Conservation (phyloP, 1,140 invertebrate species). For the Frieseomelitta varia region DNA sequence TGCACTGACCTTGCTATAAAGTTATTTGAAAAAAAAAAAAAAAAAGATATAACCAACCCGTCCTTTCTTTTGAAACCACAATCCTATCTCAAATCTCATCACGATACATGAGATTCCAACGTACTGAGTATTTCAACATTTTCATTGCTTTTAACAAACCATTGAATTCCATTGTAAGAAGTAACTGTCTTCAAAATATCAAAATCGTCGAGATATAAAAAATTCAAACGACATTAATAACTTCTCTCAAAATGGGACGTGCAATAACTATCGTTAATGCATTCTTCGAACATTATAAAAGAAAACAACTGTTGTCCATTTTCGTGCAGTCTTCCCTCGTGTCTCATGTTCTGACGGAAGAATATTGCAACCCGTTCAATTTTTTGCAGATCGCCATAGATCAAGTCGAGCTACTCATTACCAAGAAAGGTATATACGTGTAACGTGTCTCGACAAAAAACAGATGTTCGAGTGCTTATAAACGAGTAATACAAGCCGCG, state of each 20-base stretch:
- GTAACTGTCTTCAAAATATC: not conserved
- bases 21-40: slow-evolving; percentile 17
- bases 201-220: not conserved
- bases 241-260: not conserved
- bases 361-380: not conserved
- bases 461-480: slow-evolving; percentile 3
- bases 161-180: not conserved
- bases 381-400: not conserved
- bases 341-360: not conserved
- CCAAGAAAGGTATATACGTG: not conserved
- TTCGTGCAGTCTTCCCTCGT: not conserved
- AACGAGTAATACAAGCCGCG: not conserved
- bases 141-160: not conserved
- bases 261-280: not conserved
- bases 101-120: not conserved
- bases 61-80: slow-evolving; percentile 5
- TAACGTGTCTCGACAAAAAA: not conserved
- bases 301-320: not conserved
- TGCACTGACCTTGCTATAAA: slow-evolving; percentile 46
- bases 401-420: not conserved
- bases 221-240: not conserved
- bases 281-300: not conserved
- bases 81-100: slow-evolving; percentile 11
- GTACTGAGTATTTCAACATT: not conserved
- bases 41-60: not conserved